A percentile compares a stretch with the other conserved stretches of the same genome.
Conservation (phyloP, 2,113 vertebrate species). For the Calidris pugnax region DNA sequence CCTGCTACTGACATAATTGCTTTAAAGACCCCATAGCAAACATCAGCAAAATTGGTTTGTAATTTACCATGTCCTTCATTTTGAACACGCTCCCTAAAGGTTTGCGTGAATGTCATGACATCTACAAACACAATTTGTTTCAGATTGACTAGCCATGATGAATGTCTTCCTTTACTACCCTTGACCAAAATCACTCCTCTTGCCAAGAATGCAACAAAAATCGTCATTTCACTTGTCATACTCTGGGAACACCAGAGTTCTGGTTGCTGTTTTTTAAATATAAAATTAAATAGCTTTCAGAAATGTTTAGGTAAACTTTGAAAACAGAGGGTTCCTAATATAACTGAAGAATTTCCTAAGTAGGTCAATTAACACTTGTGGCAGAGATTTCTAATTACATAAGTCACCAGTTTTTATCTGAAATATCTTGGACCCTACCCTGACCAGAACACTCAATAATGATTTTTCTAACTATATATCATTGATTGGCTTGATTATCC, state of each 20-base stretch:
- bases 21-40: slow-evolving; percentile 58
- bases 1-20: slow-evolving; percentile 27
- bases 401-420: slow-evolving; percentile 28
- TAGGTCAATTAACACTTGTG: slow-evolving; percentile 42
- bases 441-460: slow-evolving; percentile 30
- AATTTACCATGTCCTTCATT: slow-evolving; percentile 64
- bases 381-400: slow-evolving; percentile 51
- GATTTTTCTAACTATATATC: background rate
- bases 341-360: background rate
- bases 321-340: slow-evolving; percentile 28
- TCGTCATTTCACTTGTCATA: background rate
- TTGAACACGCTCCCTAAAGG: slow-evolving; percentile 46
- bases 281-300: background rate
- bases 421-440: slow-evolving; percentile 30
- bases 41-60: slow-evolving; percentile 57
- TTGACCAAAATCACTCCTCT: slow-evolving; percentile 43
- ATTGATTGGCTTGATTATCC: background rate
- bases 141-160: slow-evolving; percentile 31
- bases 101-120: slow-evolving; percentile 44
- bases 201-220: background rate
- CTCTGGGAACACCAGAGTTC: background rate
- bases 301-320: slow-evolving; percentile 11
- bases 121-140: slow-evolving; percentile 55
- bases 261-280: background rate
- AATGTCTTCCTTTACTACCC: slow-evolving; percentile 55